Percentiles rank a stretch among this genome's conserved stretches.
Conservation (phyloP, 2,113 vertebrate genomes). For the Channa maculata region DNA sequence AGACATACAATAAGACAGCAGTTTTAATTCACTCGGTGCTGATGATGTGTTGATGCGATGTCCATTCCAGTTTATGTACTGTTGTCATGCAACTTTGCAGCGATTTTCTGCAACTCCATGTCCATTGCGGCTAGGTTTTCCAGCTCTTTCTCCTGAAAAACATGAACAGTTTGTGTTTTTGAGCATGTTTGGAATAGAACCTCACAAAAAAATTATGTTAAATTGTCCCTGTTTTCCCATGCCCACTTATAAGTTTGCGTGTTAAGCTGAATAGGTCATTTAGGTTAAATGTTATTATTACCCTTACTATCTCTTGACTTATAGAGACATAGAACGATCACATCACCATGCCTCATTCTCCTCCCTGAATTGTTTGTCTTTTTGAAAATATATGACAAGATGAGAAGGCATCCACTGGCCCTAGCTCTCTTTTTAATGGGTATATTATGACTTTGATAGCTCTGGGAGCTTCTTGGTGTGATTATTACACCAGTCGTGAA, state of each 20-base stretch:
- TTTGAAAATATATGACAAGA: not conserved
- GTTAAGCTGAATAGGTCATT: slow-evolving; percentile 8
- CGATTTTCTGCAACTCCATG: slow-evolving; percentile 91
- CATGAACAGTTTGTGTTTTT: not conserved
- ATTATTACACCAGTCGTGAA: slow-evolving; percentile 54
- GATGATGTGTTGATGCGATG: slow-evolving; percentile 34
- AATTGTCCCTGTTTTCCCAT: not conserved
- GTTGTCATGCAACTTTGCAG: slow-evolving; percentile 86
- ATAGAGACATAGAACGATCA: not conserved
- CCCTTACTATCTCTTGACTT: not conserved
- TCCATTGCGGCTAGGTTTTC: slow-evolving; percentile 93
- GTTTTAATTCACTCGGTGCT: not conserved
- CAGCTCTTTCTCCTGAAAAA: slow-evolving; percentile 87
- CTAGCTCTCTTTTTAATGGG: slow-evolving; percentile 20
- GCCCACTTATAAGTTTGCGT: not conserved
- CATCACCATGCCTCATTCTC: not conserved
- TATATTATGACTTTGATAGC: slow-evolving; percentile 40
- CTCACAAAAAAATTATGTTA: no score
- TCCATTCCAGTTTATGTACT: slow-evolving; percentile 57
- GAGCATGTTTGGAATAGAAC: not conserved
- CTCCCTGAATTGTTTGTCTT: slow-evolving; percentile 19
- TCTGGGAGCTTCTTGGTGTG: slow-evolving; percentile 22
- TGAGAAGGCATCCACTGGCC: slow-evolving; percentile 1
- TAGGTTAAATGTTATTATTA: slow-evolving; percentile 20
- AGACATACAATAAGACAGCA: slow-evolving; percentile 28